Evolutionary conservation across 2,888 invertebrate species (phyloP), one percentile per base, ranked within the genome.

Genomic region (Pollenia griseotomentosa): DNA sequence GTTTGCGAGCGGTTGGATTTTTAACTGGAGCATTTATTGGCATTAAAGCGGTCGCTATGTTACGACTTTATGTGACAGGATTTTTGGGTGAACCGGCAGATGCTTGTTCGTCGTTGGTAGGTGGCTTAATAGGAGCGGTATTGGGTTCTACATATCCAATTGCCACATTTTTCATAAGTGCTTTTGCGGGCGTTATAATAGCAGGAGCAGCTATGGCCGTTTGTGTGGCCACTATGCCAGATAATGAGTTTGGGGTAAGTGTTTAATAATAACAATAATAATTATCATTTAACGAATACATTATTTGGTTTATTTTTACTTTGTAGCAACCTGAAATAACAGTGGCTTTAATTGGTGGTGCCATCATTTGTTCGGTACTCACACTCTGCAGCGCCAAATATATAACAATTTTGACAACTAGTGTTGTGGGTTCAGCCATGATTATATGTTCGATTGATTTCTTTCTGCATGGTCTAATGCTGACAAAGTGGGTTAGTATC

Each of bases 1-100:
- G 97, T 93, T 97, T 97, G 93, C 97, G 97, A 93, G 97, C 97
- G 14, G 96, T 96, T 86, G 97, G 97, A 95, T 98, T 98, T 93
- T 94, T 97, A 73, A 97, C 97, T 68, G 98, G 98, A 48, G 96
- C 97, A 92, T 96, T 97, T 86, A 97, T 97, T 92, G 97, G 97
- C 16, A 96, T 97, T 71, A 95, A 96, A 87, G 95, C 97, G 88
- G 96, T 97, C 59, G 97, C 97, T 90, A 97, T 97, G 92, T 94
- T 96, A 71, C 97, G 97, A 93, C 97, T 97, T 91, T 95, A 96
- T 90, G 94, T 97, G 86, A 95, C 97, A 93, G 96, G 97, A 14
- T 94, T 96, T 73, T 96, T 96, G 91, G 97, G 97, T 68, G 93
- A 92, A 88, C 93, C 93, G 61, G 93, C 93, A 11, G 94, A 93